Conservation (phyloP, 2,888 invertebrate species). For the Napeogenes inachia region DNA sequence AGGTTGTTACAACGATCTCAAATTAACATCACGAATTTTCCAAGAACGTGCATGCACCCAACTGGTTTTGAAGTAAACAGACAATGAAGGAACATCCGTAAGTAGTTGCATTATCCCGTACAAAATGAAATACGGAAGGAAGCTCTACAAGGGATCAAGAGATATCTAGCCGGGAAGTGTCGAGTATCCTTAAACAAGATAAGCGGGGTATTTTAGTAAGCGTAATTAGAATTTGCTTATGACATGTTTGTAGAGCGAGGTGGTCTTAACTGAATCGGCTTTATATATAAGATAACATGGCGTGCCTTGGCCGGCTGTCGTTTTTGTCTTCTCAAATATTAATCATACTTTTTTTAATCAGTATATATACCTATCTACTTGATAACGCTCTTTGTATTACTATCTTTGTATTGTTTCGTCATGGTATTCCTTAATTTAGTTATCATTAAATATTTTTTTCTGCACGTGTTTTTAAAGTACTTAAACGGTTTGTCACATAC, state of each 20-base stretch:
- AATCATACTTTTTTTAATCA: constrained; percentile 20
- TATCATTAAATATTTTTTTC: background rate
- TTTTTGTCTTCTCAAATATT: constrained; percentile 20
- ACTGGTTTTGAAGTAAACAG: constrained; percentile 37
- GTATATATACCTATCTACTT: constrained; percentile 3
- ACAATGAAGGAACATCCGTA: constrained; percentile 50
- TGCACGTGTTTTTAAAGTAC: background rate
- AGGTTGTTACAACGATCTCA: constrained; percentile 18
- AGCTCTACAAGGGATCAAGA: constrained; percentile 62
- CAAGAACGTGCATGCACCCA: constrained; percentile 31
- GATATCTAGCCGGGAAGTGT: constrained; percentile 68
- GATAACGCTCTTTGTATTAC: constrained; percentile 16
- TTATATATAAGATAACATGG: constrained; percentile 21
- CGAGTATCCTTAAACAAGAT: constrained; percentile 55
- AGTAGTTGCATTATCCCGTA: constrained; percentile 61
- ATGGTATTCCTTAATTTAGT: constrained; percentile 2
- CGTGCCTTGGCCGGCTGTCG: constrained; percentile 18
- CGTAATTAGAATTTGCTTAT: constrained; percentile 44
- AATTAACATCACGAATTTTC: constrained; percentile 30
- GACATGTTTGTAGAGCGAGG: constrained; percentile 40
- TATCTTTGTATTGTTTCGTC: constrained; percentile 3
- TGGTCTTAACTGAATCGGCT: constrained; percentile 43
- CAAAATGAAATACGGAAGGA: constrained; percentile 59
- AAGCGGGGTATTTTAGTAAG: constrained; percentile 55
- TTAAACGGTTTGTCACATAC: too few species aligned